Evolutionary conservation across 2,797 vertebrate species (phyloP), one percentile per base, ranked within the genome.

Genomic region (Micromesistius poutassou): DNA sequence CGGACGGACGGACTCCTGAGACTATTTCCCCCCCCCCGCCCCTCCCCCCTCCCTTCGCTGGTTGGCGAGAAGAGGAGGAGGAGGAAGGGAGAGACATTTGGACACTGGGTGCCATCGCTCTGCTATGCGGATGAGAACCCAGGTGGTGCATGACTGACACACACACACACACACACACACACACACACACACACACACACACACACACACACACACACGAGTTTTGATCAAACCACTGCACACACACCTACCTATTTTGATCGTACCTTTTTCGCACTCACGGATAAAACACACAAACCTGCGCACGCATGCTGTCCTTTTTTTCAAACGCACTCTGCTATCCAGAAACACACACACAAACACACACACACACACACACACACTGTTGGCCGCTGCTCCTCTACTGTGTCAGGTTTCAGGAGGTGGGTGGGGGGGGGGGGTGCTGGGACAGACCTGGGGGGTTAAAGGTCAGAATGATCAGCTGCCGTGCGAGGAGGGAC

Each of bases 381-480:
- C 72, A 25, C 22, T 42, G 12, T 38, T 38, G 4, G 33, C 33
- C 81, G 81, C 85, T 84, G 80, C 89, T 83, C 82, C 76, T 22
- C 62, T 80, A 83, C 71, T n/a, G 7, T 28, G 71, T 72, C n/a
- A 14, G 22, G 42, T 68, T 3, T 3, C 55, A 19, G 77, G 33
- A 35, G 5, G 4, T 50, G 42, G 42, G 42, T 14, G 42, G 14
- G 1, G 16, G 1, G 46, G 46, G 46, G 46, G 46, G 38, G 46
- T 50, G 46, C 46, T 50, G 46, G 46, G 16, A 50, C 22, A 79
- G 76, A 40, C 74, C 80, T 78, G 74, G 1, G 83, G 79, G 85
- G 87, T 91, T 79, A 88, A 88, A 89, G 93, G 93, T 94, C 92
- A 81, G 88, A 83, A 93, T 94, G 93, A 94, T 87, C 89, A 89